These are phyloP conservation scores for Bombus picipes DNA, from an alignment of 1,140 invertebrate genomes.

Conservation along the genomic window DNA sequence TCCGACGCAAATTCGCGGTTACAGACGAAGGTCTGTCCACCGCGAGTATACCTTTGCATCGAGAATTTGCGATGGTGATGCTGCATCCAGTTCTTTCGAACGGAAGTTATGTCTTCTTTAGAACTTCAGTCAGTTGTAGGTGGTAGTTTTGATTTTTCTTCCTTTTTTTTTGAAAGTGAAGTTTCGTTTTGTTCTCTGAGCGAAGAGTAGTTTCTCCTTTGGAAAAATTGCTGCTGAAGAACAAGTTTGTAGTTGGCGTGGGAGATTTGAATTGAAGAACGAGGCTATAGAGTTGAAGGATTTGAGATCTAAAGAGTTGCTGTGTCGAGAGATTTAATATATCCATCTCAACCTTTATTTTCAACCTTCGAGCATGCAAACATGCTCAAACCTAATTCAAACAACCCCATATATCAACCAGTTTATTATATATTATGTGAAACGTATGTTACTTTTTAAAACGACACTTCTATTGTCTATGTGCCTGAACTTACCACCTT, in stretches of 20 bases:
- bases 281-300: no score
- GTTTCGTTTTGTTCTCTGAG: neutral
- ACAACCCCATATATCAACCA: no score
- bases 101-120: neutral
- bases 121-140: neutral
- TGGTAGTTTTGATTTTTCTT: neutral
- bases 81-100: slow-evolving; percentile 2
- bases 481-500: no score
- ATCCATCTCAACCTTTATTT: no score
- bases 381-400: no score
- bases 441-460: no score
- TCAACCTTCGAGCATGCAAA: no score
- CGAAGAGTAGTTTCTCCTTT: neutral
- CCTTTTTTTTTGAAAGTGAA: no score
- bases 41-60: slow-evolving; percentile 9
- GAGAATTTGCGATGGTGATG: slow-evolving; percentile 34
- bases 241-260: neutral
- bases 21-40: slow-evolving; percentile 1
- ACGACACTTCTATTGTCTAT: no score
- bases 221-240: neutral
- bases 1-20: neutral
- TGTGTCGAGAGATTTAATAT: no score
- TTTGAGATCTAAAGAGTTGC: no score
- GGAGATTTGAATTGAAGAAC: neutral
- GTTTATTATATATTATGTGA: no score